Evolutionary conservation across 2,888 invertebrate genomes (phyloP).

Genomic region (Subacronicta megacephala): DNA sequence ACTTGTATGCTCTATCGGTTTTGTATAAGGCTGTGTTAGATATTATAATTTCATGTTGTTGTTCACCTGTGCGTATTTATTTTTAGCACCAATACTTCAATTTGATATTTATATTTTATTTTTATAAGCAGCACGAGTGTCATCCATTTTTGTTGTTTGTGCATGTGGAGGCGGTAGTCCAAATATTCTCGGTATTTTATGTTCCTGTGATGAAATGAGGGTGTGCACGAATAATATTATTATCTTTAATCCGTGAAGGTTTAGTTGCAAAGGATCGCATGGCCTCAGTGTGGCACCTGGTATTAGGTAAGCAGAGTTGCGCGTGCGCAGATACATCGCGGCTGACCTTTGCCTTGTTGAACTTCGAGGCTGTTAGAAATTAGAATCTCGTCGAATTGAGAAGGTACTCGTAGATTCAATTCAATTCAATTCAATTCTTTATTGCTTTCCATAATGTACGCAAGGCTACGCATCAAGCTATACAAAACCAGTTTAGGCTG

Average conservation of each 20-base stretch:
- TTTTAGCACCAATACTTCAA: conserved; percentile 58
- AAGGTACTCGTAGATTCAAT: too few relatives aligned
- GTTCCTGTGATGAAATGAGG: conserved; percentile 58
- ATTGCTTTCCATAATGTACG: too few relatives aligned
- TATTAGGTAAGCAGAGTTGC: conserved; percentile 48
- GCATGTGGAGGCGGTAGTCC: conserved; percentile 70
- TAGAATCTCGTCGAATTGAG: conserved; percentile 23
- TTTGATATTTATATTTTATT: conserved; percentile 70
- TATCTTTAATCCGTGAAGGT: conserved; percentile 60
- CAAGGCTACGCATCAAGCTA: too few relatives aligned
- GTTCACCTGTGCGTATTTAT: conserved; percentile 24
- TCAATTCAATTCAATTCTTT: too few relatives aligned
- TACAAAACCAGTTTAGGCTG: too few relatives aligned
- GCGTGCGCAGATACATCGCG: conserved; percentile 68
- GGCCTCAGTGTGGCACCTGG: conserved; percentile 59
- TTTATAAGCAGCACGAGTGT: conserved; percentile 66
- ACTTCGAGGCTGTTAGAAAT: conserved; percentile 59
- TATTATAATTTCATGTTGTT: conserved; percentile 22
- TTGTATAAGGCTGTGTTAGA: too few relatives aligned
- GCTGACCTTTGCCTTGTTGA: conserved; percentile 72
- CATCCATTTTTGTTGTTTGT: conserved; percentile 74
- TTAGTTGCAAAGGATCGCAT: conserved; percentile 51
- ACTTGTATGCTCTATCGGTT: conserved; percentile 15
- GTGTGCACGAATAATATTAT: conserved; percentile 61
- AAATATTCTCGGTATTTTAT: conserved; percentile 69